phyloP scores from a whole-genome alignment of 2,797 vertebrate genomes.

The Epinephelus coioides region DNA sequence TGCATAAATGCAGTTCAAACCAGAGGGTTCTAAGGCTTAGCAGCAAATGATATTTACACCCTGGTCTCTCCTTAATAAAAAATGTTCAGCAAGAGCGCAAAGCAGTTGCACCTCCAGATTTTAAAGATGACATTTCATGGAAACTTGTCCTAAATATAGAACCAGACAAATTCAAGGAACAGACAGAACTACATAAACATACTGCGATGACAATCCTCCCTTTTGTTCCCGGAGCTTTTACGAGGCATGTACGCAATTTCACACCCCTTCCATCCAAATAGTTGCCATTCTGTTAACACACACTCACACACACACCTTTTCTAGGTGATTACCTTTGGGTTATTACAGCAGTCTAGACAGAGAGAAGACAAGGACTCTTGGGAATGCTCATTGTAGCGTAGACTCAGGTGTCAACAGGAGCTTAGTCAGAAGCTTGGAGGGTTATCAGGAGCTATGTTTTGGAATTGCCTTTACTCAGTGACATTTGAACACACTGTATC shows the following conservation, averaged over 20 bases:
- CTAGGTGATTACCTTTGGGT: slow-evolving; percentile 69
- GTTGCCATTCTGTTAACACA: slow-evolving; percentile 47
- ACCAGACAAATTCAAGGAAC: slow-evolving; percentile 47
- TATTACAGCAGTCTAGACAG: slow-evolving; percentile 82
- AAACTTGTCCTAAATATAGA: slow-evolving; percentile 57
- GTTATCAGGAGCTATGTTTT: slow-evolving; percentile 34
- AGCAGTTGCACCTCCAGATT: slow-evolving; percentile 32
- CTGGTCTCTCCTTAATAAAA: not conserved
- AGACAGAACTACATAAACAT: slow-evolving; percentile 60
- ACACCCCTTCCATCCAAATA: slow-evolving; percentile 59
- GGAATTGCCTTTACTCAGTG: slow-evolving; percentile 40
- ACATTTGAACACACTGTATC: slow-evolving; percentile 34
- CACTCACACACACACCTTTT: slow-evolving; percentile 36
- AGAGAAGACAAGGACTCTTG: slow-evolving; percentile 62
- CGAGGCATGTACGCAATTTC: slow-evolving; percentile 51
- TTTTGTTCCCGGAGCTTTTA: slow-evolving; percentile 67
- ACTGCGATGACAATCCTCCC: slow-evolving; percentile 48
- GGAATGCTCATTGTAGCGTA: slow-evolving; percentile 54
- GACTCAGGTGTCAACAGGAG: slow-evolving; percentile 68
- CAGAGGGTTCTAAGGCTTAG: not conserved
- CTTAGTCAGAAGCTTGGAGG: slow-evolving; percentile 41
- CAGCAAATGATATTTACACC: slow-evolving; percentile 7
- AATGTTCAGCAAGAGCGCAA: slow-evolving; percentile 6
- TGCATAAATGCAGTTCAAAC: not conserved
- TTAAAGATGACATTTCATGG: slow-evolving; percentile 51